These are phyloP conservation scores for Prietella phreatophila DNA, from an alignment of 2,113 vertebrate species.

Conservation along the genomic window DNA sequence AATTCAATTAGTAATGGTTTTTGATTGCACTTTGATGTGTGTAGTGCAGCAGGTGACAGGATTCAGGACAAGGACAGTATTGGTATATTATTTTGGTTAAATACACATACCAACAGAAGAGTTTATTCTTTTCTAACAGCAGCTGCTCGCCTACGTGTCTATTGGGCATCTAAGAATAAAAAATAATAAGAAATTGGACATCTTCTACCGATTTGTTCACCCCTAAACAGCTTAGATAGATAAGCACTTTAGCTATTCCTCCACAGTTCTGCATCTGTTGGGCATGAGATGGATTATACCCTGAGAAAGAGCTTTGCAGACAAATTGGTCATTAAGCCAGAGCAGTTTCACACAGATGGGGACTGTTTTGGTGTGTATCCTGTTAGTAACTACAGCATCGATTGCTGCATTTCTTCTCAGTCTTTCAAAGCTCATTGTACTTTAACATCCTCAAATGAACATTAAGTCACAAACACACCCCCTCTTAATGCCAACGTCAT, in stretches of 20 bases:
- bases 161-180: not conserved
- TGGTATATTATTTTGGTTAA: not conserved
- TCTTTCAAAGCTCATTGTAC: constrained; percentile 21
- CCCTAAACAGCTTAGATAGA: not conserved
- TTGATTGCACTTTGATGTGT: not conserved
- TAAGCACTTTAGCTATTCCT: not conserved
- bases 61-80: not conserved
- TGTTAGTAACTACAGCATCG: constrained; percentile 43
- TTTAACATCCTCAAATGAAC: constrained; percentile 27
- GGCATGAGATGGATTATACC: not conserved
- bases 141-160: not conserved
- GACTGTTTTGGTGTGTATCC: constrained; percentile 24
- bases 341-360: constrained; percentile 23
- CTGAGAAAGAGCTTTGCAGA: not conserved
- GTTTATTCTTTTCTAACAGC: not conserved
- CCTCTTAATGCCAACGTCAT: constrained; percentile 49
- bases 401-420: constrained; percentile 23
- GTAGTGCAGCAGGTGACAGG: not conserved
- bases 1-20: not conserved
- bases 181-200: not conserved
- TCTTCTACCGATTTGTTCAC: not conserved
- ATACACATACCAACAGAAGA: not conserved
- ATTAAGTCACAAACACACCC: constrained; percentile 33
- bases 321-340: constrained; percentile 15
- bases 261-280: constrained; percentile 1